Conservation (phyloP, 2,888 invertebrate genomes). For the Vannuccia rotundouncinata region DNA sequence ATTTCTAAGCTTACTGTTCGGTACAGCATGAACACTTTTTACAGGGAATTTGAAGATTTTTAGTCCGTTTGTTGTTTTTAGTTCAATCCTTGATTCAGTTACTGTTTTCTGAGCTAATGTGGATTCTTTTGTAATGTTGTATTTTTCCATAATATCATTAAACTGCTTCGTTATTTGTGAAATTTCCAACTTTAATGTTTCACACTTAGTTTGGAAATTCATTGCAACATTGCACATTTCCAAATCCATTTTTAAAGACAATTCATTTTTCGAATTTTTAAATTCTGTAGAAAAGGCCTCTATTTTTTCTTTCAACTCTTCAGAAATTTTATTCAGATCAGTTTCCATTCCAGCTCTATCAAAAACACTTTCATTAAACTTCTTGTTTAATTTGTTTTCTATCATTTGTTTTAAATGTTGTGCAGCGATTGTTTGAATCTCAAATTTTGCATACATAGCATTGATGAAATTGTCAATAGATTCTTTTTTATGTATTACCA, state of each 20-base stretch:
- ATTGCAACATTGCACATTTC: neutral
- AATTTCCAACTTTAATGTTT: neutral
- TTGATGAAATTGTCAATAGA: too few species aligned
- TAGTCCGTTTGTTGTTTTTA: neutral
- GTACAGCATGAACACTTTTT: neutral
- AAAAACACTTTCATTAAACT: neutral
- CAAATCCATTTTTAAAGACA: neutral
- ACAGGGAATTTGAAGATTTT: neutral
- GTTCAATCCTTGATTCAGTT: neutral
- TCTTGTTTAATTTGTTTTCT: neutral
- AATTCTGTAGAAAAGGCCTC: neutral
- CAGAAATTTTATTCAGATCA: neutral
- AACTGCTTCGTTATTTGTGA: neutral
- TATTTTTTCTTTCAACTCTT: neutral
- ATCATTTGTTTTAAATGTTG: neutral
- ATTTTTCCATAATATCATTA: neutral
- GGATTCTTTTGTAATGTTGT: neutral
- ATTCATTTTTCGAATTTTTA: neutral
- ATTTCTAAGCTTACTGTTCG: neutral
- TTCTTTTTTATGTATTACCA: too few species aligned
- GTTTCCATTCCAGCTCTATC: neutral
- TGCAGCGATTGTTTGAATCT: neutral
- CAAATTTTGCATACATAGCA: neutral
- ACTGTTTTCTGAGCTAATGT: neutral
- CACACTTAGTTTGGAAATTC: neutral